Percentiles rank a stretch among this genome's conserved stretches.
phyloP scores from a whole-genome alignment of 2,888 invertebrate genomes.

The Danaus chrysippus region DNA sequence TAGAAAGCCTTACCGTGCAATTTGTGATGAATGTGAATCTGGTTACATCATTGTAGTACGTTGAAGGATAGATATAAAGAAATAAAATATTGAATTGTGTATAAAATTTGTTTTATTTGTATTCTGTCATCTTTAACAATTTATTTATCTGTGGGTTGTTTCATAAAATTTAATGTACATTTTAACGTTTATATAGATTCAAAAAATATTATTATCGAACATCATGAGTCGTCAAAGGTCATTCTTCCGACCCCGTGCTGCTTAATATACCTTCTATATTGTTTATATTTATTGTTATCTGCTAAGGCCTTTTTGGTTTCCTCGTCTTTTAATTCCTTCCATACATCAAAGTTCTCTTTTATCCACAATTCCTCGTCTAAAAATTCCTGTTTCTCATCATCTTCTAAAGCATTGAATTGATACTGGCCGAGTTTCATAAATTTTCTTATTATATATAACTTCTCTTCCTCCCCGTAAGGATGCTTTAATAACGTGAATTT shows the following conservation, averaged over 20 bases:
- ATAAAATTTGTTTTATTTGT: slow-evolving; percentile 56
- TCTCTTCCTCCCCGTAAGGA: slow-evolving; percentile 90
- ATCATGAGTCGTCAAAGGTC: slow-evolving; percentile 91
- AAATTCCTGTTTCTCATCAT: slow-evolving; percentile 85
- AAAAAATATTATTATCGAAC: slow-evolving; percentile 23
- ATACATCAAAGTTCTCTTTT: slow-evolving; percentile 85
- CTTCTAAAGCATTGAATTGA: slow-evolving; percentile 86
- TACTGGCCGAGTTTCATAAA: slow-evolving; percentile 85
- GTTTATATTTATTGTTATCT: slow-evolving; percentile 92
- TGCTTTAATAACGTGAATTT: slow-evolving; percentile 86
- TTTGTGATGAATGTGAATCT: slow-evolving; percentile 68
- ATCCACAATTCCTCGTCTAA: slow-evolving; percentile 89
- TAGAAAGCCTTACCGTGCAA: slow-evolving; percentile 67
- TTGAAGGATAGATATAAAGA: slow-evolving; percentile 65
- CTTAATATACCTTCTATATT: slow-evolving; percentile 93
- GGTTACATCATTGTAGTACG: slow-evolving; percentile 64
- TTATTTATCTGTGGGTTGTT: slow-evolving; percentile 9
- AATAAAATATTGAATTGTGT: slow-evolving; percentile 72
- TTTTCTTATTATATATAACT: slow-evolving; percentile 90
- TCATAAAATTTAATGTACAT: slow-evolving; percentile 18
- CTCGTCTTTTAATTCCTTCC: slow-evolving; percentile 91
- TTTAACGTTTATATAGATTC: slow-evolving; percentile 7
- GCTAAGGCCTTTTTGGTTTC: slow-evolving; percentile 91
- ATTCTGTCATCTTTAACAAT: slow-evolving; percentile 7
- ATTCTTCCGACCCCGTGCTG: slow-evolving; percentile 93